A percentile compares a stretch with the other conserved stretches of the same genome.
Conservation (phyloP, 2,797 vertebrate species). For the Ceyx erithaca region DNA sequence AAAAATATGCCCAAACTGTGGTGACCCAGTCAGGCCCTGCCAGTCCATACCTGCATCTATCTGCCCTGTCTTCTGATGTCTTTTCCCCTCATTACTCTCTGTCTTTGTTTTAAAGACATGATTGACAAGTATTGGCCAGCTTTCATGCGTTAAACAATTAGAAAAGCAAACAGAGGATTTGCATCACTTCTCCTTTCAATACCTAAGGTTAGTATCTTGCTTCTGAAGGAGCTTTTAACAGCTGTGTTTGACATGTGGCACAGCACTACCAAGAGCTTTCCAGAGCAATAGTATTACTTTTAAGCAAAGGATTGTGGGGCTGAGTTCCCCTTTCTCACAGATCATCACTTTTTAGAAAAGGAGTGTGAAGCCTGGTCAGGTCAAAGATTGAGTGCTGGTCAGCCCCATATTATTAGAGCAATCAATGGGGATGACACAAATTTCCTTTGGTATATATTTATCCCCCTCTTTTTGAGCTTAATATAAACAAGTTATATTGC, state of each 20-base stretch:
- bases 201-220: background rate
- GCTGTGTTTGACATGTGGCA: background rate
- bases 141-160: slow-evolving; percentile 9
- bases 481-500: background rate
- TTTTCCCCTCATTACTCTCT: rapidly evolving
- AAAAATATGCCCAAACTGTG: background rate
- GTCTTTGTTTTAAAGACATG: background rate
- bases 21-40: background rate
- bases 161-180: background rate
- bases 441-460: background rate
- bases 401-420: background rate
- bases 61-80: rapidly evolving
- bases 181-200: slow-evolving; percentile 20
- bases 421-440: background rate
- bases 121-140: background rate
- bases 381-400: background rate
- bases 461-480: background rate
- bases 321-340: background rate
- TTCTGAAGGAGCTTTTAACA: slow-evolving; percentile 36
- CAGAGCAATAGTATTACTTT: background rate
- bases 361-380: background rate
- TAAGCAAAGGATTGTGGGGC: background rate
- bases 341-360: too few species aligned
- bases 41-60: background rate
- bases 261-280: slow-evolving; percentile 14